Conservation (phyloP, 2,888 invertebrate genomes). For the Cephus rjabovi region DNA sequence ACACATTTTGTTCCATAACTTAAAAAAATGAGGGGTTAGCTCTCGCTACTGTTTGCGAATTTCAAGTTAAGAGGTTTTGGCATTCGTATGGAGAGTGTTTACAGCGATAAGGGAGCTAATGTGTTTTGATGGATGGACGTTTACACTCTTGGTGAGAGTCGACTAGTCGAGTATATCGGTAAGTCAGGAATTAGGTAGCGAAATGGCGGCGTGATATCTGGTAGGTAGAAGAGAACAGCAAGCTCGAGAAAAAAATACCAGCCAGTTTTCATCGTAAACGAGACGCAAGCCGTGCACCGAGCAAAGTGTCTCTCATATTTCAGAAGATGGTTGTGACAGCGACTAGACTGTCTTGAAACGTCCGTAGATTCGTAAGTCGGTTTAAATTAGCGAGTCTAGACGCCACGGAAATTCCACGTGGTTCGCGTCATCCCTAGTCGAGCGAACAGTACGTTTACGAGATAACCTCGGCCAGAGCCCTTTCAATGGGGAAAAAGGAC, state of each 20-base stretch:
- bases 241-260: conserved; percentile 15
- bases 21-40: not conserved
- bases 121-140: not conserved
- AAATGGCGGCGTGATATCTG: not conserved
- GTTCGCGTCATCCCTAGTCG: not conserved
- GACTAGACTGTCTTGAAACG: conserved; percentile 33
- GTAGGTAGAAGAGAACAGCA: not conserved
- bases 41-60: not conserved
- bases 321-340: conserved; percentile 42
- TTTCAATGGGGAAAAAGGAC: not conserved
- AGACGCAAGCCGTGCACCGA: not conserved
- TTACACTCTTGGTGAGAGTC: not conserved
- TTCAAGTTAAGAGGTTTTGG: not conserved
- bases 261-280: conserved; percentile 7
- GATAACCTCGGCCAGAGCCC: not conserved
- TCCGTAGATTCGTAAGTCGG: conserved; percentile 42
- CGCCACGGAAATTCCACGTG: conserved; percentile 50
- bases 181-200: not conserved
- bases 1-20: not conserved
- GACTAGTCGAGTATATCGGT: not conserved
- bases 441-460: not conserved
- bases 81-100: not conserved
- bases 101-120: not conserved
- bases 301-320: conserved; percentile 45
- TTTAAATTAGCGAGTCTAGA: conserved; percentile 58